These are phyloP conservation scores for Eunapius fragilis DNA, from an alignment of 37 sponge, comb jelly and placozoan genomes.

Conservation along the genomic window DNA sequence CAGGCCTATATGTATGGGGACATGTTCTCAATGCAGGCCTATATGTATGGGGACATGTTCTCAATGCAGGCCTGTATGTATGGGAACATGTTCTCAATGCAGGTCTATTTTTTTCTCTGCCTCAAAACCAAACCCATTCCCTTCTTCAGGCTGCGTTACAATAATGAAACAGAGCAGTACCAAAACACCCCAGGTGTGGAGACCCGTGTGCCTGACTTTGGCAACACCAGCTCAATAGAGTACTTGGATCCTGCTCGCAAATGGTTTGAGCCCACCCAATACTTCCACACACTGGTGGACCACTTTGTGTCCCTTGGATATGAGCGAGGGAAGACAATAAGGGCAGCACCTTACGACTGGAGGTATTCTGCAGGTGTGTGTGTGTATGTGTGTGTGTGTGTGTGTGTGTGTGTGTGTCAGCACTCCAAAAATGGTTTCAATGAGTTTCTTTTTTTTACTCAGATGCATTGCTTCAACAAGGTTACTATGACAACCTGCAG, in stretches of 20 bases:
- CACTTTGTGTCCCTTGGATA: conserved; percentile 84
- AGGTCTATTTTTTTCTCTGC: background rate
- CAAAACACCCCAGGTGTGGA: conserved; percentile 42
- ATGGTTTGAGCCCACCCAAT: conserved; percentile 14
- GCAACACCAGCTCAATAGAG: conserved; percentile 77
- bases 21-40: background rate
- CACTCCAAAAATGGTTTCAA: too few relatives aligned
- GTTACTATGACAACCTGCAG: conserved; percentile 76
- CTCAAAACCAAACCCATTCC: too few relatives aligned
- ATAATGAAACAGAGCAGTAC: conserved; percentile 37
- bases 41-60: background rate
- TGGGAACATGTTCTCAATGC: background rate
- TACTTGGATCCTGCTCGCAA: conserved; percentile 59
- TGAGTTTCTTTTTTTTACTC: conserved; percentile 1
- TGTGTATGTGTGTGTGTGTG: background rate
- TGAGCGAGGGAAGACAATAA: conserved; percentile 76
- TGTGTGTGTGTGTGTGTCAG: background rate
- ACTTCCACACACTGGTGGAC: conserved; percentile 49
- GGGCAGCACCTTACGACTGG: conserved; percentile 97
- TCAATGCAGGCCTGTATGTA: background rate
- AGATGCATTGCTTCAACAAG: conserved; percentile 45
- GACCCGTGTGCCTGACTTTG: conserved; percentile 80
- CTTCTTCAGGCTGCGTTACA: conserved; percentile 28
- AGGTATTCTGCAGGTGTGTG: conserved; percentile 75
- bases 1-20: background rate